Base-by-base conservation (phyloP, 2,888 invertebrate species). In the Timandra comae region DNA sequence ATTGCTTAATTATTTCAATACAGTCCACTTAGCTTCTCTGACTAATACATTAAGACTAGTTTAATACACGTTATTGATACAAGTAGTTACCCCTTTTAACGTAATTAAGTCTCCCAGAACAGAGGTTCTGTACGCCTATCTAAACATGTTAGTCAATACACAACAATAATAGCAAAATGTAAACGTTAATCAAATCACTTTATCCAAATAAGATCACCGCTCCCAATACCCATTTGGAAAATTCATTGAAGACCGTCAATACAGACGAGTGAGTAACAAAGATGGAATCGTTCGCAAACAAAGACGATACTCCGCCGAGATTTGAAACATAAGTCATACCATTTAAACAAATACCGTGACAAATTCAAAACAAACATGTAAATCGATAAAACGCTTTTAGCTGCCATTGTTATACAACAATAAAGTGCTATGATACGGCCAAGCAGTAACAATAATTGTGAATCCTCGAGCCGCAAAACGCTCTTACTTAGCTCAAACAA, bases 401-500 rank as follows among this genome's bases (percentile, higher is more conserved):
- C 49, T 48, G 45, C 59, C 44, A 67, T 76, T 76, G 72, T 73
- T 63, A 43, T 45, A 56, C 58, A 71, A 72, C 68, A 76, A 72
- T 73, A 64, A 63, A 64, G 54, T 52, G 58, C 57, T 55, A 69
- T 67, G 67, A 74, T 71, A 74, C 65, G 64, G 65, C 60, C 60
- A 63, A 75, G 63, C 74, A 71, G 71, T 76, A 67, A 71, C 70
- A 76, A 71, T 76, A 71, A 76, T 74, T 75, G 71, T 64, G 70
- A 72, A 75, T 71, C 63, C 66, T 56, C 56, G 58, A 51, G 56
- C 74, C 75, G 61, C 73, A 73, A 69, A 75, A 69, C 63, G 72
- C 60, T 74, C 70, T 70, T 67, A 70, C 71, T 79, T 70, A 75
- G 72, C 71, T 75, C 69, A 71, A 77, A 80, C 76, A 81, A 82